Base-by-base conservation (phyloP, 2,113 vertebrate genomes). In the Sporophila hypoxantha region DNA sequence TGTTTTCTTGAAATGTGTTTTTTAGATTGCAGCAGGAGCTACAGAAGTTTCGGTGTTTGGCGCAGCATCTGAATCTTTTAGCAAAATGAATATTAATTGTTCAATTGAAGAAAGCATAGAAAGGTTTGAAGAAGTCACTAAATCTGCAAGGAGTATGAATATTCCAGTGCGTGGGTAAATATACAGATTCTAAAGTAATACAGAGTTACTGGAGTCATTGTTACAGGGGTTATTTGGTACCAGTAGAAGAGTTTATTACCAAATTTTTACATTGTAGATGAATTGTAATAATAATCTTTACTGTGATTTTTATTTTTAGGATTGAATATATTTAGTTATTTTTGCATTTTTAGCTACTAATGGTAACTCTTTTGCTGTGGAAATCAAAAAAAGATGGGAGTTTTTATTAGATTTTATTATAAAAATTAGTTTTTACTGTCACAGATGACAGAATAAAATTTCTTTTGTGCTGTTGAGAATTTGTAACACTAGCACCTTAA, bases 31-130 rank as follows among this genome's bases (percentile, higher is more conserved):
- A 91, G 98, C 98, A 50, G 98, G 98, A 59, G 98, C 98, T 81
- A 98, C 97, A 46, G 98, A 99, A 95, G 97, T 99, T 84, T 98
- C 98, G 5, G 98, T 99, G 78, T 99, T 99, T 97, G 98, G 97
- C 19, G 99, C 98, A 37, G 98, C 98, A 23, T 99, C 98, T 76
- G 98, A 99, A 94, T 97, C 97, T 32, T 99, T 99, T 90, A 98
- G 97, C 94, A 97, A 97, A 96, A 98, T 96, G 94, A 99, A 99
- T 90, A 97, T 99, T 93, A 99, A 99, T 95, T 99, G 99, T 94
- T 98, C 98, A 57, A 98, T 99, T 86, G 98, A 98, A 95, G 98
- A 99, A 97, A 99, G 99, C 93, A 96, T 99, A 96, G 96, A 96
- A 80, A 98, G 96, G 93, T 99, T 99, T 95, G 96, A 98, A 93